Evolutionary conservation across 2,797 vertebrate genomes (phyloP), one percentile per base, ranked within the genome.

Genomic region (Micromesistius poutassou): DNA sequence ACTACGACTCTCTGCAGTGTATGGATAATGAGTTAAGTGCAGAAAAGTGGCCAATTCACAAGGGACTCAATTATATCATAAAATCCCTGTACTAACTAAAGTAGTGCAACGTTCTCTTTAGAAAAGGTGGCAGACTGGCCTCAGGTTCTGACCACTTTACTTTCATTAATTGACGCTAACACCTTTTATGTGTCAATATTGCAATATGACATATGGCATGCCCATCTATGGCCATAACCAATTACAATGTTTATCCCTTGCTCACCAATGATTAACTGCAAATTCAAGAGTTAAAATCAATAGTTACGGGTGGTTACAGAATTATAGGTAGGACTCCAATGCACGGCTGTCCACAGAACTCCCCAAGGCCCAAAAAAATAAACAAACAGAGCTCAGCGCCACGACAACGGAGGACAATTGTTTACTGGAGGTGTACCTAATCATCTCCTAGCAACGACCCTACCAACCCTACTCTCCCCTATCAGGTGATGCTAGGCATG

Each of bases 371-470:
- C 85, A 79, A 79, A 80, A 68, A 28, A 68, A 68, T 28, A 28
- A 68, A 66, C 25, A 66, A 66, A 25, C 71, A 77, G 74, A 70
- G 78, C 77, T 10, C 80, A 77, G 72, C 74, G 81, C 73, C 55
- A 55, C 10, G 55, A 84, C 84, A 74, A 87, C 83, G 89, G 77
- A 84, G 91, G 86, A 90, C 94, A 94, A 96, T 95, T 95, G 94
- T 95, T 95, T 96, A 96, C 94, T 94, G 92, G 92, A 95, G 93
- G 93, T 91, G 93, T 93, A 92, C 93, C 94, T 91, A 87, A 86
- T 82, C 72, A 92, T 96, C 92, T 91, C 96, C 95, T 95, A 96
- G 96, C 95, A 97, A 96, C 95, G 85, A 83, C 87, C 80, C 89
- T 82, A 87, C 92, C 92, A 93, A 92, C 94, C 87, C 9, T 28